Conservation (phyloP, 1,140 invertebrate species). For the Meteorus sp. region DNA sequence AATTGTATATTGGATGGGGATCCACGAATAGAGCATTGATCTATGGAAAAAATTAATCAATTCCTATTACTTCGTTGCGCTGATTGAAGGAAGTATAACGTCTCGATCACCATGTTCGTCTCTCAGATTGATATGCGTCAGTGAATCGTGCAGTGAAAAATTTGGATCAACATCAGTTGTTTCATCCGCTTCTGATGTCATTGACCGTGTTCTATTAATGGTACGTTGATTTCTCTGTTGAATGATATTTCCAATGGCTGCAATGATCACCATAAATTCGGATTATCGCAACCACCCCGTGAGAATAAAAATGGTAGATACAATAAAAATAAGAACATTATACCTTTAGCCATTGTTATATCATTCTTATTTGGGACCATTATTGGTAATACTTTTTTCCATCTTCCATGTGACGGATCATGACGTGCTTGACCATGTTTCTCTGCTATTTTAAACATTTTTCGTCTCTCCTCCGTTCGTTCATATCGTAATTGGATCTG, state of each 20-base stretch:
- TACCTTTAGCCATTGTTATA: too few species aligned
- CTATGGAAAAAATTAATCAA: too few species aligned
- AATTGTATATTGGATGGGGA: too few species aligned
- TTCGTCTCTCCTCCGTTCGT: slow-evolving; percentile 87
- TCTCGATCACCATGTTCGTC: slow-evolving; percentile 7
- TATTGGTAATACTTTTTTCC: slow-evolving; percentile 74
- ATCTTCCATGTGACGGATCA: slow-evolving; percentile 66
- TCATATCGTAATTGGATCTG: slow-evolving; percentile 82
- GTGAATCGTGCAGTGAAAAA: slow-evolving; percentile 33
- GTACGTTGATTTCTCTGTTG: slow-evolving; percentile 17
- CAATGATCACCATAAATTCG: too few species aligned
- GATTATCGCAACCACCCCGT: too few species aligned
- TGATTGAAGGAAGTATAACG: not conserved
- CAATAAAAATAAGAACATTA: not conserved
- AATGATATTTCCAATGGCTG: slow-evolving; percentile 21
- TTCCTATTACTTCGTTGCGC: slow-evolving; percentile 12
- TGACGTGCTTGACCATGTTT: slow-evolving; percentile 64
- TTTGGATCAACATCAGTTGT: slow-evolving; percentile 37
- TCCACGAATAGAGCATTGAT: too few species aligned
- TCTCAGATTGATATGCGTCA: not conserved
- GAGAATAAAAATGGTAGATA: too few species aligned
- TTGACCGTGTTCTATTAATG: slow-evolving; percentile 15
- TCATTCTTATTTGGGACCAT: too few species aligned
- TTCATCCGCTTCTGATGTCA: slow-evolving; percentile 34
- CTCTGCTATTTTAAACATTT: slow-evolving; percentile 87